These are phyloP conservation scores for Ochropacha duplaris DNA, from an alignment of 2,888 invertebrate species.

Conservation along the genomic window DNA sequence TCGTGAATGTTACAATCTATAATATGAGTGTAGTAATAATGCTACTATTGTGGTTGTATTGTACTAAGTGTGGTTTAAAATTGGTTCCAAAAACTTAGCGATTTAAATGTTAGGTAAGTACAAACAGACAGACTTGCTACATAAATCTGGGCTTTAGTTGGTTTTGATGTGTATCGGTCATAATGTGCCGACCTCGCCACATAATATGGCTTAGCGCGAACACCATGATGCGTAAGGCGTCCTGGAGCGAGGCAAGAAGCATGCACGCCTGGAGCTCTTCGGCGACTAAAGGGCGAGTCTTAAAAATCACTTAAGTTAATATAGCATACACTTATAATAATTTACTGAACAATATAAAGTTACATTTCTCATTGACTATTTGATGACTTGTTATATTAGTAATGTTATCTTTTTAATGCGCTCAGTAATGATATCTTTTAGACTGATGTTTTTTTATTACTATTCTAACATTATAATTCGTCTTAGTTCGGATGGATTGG, in stretches of 20 bases:
- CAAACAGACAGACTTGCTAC: neutral
- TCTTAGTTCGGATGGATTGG: too few relatives aligned
- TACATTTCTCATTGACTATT: neutral
- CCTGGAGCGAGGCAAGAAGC: slow-evolving; percentile 59
- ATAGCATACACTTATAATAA: slow-evolving; percentile 28
- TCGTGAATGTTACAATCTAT: too few relatives aligned
- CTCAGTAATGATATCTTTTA: too few relatives aligned
- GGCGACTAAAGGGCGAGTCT: slow-evolving; percentile 44
- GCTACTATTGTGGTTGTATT: too few relatives aligned
- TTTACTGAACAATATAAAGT: slow-evolving; percentile 4
- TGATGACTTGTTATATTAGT: neutral
- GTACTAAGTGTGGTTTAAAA: too few relatives aligned
- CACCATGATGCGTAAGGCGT: slow-evolving; percentile 53
- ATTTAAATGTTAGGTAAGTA: too few relatives aligned
- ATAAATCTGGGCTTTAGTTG: slow-evolving; percentile 28
- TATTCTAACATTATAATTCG: too few relatives aligned
- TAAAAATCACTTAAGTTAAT: slow-evolving; percentile 36
- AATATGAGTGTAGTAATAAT: too few relatives aligned
- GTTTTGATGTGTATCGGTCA: slow-evolving; percentile 56
- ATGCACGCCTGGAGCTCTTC: slow-evolving; percentile 50
- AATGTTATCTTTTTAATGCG: neutral
- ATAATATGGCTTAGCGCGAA: slow-evolving; percentile 50
- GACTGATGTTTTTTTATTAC: too few relatives aligned
- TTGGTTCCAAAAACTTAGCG: too few relatives aligned
- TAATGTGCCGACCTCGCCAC: slow-evolving; percentile 52